Evolutionary conservation across 2,113 vertebrate genomes (phyloP), one percentile per base, ranked within the genome.

Genomic region (Dasypus novemcinctus): DNA sequence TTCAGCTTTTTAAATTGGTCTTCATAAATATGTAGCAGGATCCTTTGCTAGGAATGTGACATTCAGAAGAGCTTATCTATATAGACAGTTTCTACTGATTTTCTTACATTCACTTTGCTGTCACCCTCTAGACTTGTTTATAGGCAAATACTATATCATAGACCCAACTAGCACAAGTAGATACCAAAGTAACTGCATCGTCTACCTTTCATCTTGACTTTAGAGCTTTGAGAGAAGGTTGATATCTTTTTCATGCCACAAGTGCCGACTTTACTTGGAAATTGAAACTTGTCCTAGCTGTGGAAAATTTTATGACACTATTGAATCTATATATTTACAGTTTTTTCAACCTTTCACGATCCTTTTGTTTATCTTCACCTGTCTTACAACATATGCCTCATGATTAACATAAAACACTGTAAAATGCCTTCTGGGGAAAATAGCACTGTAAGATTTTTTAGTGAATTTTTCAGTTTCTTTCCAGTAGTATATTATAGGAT

Each of bases 401-500:
- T 83, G 80, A 82, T 94, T 92, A 95, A 64, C 46, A 83, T n/a
- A 96, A 96, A 96, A 36, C 33, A 79, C 29, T 75, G 0, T 87
- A 74, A 76, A 87, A 81, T 95, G 38, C 10, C 59, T 95, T 87
- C 46, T 80, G 61, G 72, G 68, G 38, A 94, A 95, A 92, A 84
- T 46, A 69, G 41, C 15, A 25, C 18, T n/a, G 41, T 41, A 83
- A 64, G 8, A 2, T 27, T 93, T 82, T 95, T 36, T 86, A 82
- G 33, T 88, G 61, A 92, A 87, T 87, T 94, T 96, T 95, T 41
- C 72, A 79, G 33, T 43, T 95, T 89, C 49, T 96, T 80, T 74
- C 46, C 63, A 88, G n/a, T 86, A 43, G n/a, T 91, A 43, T 84
- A 78, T 97, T 98, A 97, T 97, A 79, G 95, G 72, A 33, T 52